phyloP scores from a whole-genome alignment of 2,888 invertebrate species.

The Leucophenga montana region DNA sequence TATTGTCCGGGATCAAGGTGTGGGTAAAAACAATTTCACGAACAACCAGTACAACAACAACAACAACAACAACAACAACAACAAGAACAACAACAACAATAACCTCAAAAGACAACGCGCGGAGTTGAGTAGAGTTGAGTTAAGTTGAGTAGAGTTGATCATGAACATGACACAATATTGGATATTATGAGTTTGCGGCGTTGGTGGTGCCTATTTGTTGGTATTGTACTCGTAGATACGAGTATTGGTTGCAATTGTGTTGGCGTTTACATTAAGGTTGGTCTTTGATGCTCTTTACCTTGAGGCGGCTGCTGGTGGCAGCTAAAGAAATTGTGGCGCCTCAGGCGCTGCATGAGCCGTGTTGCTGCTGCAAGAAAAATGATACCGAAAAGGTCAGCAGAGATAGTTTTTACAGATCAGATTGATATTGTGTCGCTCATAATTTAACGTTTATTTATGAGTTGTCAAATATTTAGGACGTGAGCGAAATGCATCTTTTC shows the following conservation, averaged over 20 bases:
- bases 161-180: slow-evolving; percentile 65
- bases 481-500: slow-evolving; percentile 38
- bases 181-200: slow-evolving; percentile 49
- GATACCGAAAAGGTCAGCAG: background rate
- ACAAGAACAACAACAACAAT: slow-evolving; percentile 29
- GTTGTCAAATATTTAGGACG: slow-evolving; percentile 61
- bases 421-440: slow-evolving; percentile 48
- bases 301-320: slow-evolving; percentile 5
- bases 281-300: slow-evolving; percentile 3
- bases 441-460: slow-evolving; percentile 70
- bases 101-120: slow-evolving; percentile 37
- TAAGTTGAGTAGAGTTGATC: slow-evolving; percentile 53
- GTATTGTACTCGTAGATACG: slow-evolving; percentile 35
- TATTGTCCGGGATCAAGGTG: slow-evolving; percentile 45
- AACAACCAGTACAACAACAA: slow-evolving; percentile 26
- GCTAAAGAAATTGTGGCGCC: slow-evolving; percentile 8
- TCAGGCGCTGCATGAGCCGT: background rate
- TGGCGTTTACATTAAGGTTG: too few relatives aligned
- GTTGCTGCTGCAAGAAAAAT: background rate
- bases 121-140: slow-evolving; percentile 36
- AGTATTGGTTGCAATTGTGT: slow-evolving; percentile 31
- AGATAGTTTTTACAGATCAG: slow-evolving; percentile 10
- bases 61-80: slow-evolving; percentile 26
- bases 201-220: slow-evolving; percentile 38
- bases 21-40: slow-evolving; percentile 42